A percentile compares a stretch with the other conserved stretches of the same genome.
These are phyloP conservation scores for Hetaerina americana DNA, from an alignment of 1,140 invertebrate species.

Conservation along the genomic window DNA sequence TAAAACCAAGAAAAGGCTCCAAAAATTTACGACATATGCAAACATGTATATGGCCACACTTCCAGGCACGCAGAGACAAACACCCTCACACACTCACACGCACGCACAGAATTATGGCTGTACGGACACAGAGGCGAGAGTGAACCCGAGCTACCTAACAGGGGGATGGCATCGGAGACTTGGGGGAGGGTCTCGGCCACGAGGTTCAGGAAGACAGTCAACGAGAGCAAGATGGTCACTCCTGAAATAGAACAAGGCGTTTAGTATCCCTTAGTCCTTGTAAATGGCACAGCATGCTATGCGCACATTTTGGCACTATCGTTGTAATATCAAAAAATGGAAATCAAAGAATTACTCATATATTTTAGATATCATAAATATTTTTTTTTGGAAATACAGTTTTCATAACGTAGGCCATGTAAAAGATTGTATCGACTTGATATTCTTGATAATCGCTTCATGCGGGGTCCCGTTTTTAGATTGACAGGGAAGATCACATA, in stretches of 20 bases:
- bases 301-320: background rate
- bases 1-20: background rate
- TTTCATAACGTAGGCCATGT: too few species aligned
- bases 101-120: background rate
- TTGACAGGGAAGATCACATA: too few species aligned
- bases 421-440: too few species aligned
- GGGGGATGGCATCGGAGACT: constrained; percentile 86
- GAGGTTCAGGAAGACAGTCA: constrained; percentile 97
- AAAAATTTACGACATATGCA: too few species aligned
- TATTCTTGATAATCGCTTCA: too few species aligned
- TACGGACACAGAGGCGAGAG: background rate
- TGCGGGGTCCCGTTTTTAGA: too few species aligned
- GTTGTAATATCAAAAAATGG: background rate
- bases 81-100: background rate
- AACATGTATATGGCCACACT: too few species aligned
- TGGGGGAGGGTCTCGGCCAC: constrained; percentile 90
- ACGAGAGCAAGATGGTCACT: constrained; percentile 98
- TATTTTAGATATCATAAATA: too few species aligned
- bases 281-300: background rate
- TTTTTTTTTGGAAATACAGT: too few species aligned
- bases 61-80: too few species aligned
- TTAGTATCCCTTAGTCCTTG: constrained; percentile 5
- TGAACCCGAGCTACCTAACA: constrained; percentile 59
- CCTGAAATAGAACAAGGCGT: constrained; percentile 55
- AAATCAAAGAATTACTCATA: background rate